These are phyloP conservation scores for Acanthisitta chloris DNA, from an alignment of 2,113 vertebrate genomes.

Conservation along the genomic window DNA sequence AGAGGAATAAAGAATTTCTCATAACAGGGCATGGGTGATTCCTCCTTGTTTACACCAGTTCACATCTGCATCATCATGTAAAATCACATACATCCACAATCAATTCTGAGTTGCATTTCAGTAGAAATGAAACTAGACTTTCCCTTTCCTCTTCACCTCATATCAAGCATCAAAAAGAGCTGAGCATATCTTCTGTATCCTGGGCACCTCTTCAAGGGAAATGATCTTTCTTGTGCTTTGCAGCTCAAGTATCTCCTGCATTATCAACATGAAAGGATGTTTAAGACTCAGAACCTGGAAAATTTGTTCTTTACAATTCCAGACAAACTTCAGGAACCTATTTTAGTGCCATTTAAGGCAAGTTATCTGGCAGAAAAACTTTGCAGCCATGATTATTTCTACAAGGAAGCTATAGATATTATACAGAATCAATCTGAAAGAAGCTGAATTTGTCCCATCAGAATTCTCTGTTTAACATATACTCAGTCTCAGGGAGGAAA, in stretches of 20 bases:
- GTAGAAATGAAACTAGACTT: neutral
- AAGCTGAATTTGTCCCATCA: neutral
- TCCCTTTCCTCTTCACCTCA: neutral
- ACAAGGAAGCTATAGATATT: neutral
- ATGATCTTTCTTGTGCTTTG: neutral
- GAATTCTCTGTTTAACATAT: neutral
- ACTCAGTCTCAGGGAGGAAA: neutral
- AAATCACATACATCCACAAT: neutral
- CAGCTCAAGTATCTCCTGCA: neutral
- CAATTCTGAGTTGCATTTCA: neutral
- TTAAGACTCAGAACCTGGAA: neutral
- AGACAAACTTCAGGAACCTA: neutral
- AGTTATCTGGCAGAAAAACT: neutral
- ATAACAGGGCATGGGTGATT: neutral
- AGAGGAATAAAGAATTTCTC: neutral
- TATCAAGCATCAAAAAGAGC: neutral
- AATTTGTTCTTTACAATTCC: neutral
- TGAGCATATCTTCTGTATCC: neutral
- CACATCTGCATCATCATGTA: neutral
- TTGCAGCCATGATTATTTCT: neutral
- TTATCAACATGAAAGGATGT: neutral
- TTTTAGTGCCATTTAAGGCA: neutral
- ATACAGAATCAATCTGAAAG: neutral
- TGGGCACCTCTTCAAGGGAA: neutral
- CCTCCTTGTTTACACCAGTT: neutral